phyloP scores from a whole-genome alignment of 2,888 invertebrate species.

The Lomographa bimaculata region DNA sequence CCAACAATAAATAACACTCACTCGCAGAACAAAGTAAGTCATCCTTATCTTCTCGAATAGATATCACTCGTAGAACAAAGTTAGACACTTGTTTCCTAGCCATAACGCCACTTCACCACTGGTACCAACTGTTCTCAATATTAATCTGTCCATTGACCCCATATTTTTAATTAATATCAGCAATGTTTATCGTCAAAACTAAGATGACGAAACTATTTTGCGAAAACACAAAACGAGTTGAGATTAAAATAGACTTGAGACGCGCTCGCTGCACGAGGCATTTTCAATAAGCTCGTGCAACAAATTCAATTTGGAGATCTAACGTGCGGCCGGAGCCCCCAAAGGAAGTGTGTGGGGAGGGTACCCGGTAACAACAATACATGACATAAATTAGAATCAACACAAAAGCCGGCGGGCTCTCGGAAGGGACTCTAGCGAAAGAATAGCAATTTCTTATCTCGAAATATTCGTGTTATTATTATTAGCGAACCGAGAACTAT shows the following conservation, averaged over 20 bases:
- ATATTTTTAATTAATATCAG: conserved; percentile 40
- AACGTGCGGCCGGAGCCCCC: conserved; percentile 64
- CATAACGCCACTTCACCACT: conserved; percentile 37
- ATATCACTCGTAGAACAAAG: conserved; percentile 38
- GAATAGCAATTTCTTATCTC: conserved; percentile 81
- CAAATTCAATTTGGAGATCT: conserved; percentile 69
- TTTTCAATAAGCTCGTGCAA: conserved; percentile 72
- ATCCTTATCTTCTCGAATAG: conserved; percentile 39
- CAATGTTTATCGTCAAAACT: conserved; percentile 32
- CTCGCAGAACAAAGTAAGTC: conserved; percentile 62
- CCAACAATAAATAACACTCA: conserved; percentile 40
- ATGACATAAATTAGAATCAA: conserved; percentile 82
- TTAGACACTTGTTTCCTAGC: conserved; percentile 36
- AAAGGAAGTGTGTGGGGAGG: conserved; percentile 78
- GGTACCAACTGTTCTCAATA: conserved; percentile 39
- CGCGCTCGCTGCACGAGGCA: conserved; percentile 47
- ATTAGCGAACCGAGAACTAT: conserved; percentile 63
- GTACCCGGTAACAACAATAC: conserved; percentile 72
- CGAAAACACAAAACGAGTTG: conserved; percentile 34
- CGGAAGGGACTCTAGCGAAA: conserved; percentile 77
- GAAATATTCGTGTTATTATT: conserved; percentile 72
- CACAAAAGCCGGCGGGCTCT: conserved; percentile 77
- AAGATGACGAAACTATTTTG: conserved; percentile 26
- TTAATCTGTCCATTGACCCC: conserved; percentile 47
- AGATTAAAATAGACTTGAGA: conserved; percentile 37